These are phyloP conservation scores for Saccopteryx bilineata DNA, from an alignment of 2,113 vertebrate genomes.

Conservation along the genomic window DNA sequence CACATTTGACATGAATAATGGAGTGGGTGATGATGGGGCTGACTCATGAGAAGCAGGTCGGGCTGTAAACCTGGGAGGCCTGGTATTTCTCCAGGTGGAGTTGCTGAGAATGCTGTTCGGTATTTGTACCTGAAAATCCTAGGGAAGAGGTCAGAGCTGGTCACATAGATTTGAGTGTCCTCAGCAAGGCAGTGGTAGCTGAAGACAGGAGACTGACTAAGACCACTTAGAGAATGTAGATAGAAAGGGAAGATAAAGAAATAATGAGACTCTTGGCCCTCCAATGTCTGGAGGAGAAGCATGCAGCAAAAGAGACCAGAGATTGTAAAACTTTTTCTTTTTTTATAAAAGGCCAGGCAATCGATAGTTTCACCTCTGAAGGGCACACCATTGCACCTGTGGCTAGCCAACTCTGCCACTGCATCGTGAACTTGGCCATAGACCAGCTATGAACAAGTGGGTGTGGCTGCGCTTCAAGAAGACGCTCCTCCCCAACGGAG, in stretches of 20 bases:
- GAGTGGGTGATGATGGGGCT: accelerated
- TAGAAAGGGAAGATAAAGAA: background rate
- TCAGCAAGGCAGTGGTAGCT: background rate
- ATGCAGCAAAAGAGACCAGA: background rate
- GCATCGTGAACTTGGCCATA: background rate
- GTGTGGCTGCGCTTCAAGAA: background rate
- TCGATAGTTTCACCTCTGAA: background rate
- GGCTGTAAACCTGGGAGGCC: background rate
- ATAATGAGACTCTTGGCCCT: background rate
- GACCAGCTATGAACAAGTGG: background rate
- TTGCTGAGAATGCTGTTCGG: background rate
- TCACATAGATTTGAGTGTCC: background rate
- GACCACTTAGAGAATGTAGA: background rate
- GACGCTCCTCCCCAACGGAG: background rate
- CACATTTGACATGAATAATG: background rate
- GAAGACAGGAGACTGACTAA: background rate
- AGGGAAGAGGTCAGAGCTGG: background rate
- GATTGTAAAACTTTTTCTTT: background rate
- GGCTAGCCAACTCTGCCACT: background rate
- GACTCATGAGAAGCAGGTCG: background rate
- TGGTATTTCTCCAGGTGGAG: background rate
- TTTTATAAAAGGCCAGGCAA: background rate
- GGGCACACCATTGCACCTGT: background rate
- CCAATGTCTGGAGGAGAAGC: background rate
- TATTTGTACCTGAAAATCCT: background rate